Base-by-base conservation (phyloP, 1,140 invertebrate genomes). In the Macrobrachium rosenbergii region DNA sequence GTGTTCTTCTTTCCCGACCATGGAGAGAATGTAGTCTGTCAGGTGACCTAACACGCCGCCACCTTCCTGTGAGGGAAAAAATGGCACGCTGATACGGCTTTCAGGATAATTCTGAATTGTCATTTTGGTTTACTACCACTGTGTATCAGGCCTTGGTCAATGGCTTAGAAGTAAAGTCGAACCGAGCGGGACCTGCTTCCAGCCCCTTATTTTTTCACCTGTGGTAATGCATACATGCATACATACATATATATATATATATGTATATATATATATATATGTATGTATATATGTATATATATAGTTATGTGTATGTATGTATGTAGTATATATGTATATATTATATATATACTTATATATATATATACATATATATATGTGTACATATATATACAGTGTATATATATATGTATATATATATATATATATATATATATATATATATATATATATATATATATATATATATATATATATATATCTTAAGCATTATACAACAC, bases 21-120 rank as follows among this genome's bases (percentile, higher is more conserved):
- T 62, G 59, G 28, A 8, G 19, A 67, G 37, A 59, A 84, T 62
- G 14, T 59, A 72, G 14, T 64, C n/a, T 21, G 73, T 62, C 28
- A 84, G 58, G 19, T n/a, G 37, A 17, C 82, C 82, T 43, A 84
- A 59, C 11, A 59, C 82, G 16, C 82, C 82, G 5, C 82, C 82
- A 6, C 82, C 82, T 23, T 28, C 28, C 82, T 77, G 73, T 6
- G 5, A 37, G 28, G 10, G 17, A 21, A 52, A 19, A 52, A 37
- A 37, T 5, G 62, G 43, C 5, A 43, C 45, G 11, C 21, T 11
- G 45, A n/a, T 77, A 43, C 17, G 17, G n/a, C n/a, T 37, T 23
- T 12, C 12, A 12, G 28, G 14, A 23, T 21, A 67, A 14, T 23
- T 21, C 7, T 23, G 7, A 67, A 67, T 8, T n/a, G 6, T 21